phyloP scores from a whole-genome alignment of 2,888 invertebrate genomes.

The Oconnorella tubifera region DNA sequence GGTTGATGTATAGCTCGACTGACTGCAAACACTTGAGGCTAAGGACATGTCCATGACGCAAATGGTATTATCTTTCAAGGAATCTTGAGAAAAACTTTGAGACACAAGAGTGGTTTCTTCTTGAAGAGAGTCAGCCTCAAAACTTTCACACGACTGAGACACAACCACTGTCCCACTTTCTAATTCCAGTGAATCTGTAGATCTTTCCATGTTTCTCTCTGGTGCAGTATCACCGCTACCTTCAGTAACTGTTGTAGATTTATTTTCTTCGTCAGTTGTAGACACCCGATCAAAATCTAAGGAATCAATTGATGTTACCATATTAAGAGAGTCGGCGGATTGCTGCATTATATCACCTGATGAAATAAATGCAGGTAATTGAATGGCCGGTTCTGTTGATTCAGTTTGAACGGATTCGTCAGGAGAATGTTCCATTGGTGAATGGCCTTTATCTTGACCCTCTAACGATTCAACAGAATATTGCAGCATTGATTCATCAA shows the following conservation, averaged over 20 bases:
- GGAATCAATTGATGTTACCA: not conserved
- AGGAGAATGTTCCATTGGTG: too few relatives aligned
- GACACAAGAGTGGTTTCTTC: constrained; percentile 36
- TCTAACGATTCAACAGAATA: not conserved
- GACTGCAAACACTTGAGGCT: constrained; percentile 45
- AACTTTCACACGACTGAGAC: constrained; percentile 18
- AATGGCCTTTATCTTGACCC: not conserved
- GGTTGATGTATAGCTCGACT: constrained; percentile 34
- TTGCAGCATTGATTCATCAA: too few relatives aligned
- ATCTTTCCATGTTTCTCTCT: constrained; percentile 41
- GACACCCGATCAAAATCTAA: not conserved
- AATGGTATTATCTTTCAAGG: constrained; percentile 38
- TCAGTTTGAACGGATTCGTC: not conserved
- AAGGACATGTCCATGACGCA: constrained; percentile 50
- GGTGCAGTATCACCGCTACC: not conserved
- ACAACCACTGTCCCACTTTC: constrained; percentile 16
- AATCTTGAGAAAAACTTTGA: constrained; percentile 48
- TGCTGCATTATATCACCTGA: not conserved
- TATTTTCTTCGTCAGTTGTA: too few relatives aligned
- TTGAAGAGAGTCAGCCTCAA: constrained; percentile 39
- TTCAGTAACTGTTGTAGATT: too few relatives aligned
- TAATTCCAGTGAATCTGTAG: constrained; percentile 45
- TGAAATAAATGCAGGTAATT: not conserved
- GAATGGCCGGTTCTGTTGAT: not conserved
- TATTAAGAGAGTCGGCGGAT: constrained; percentile 16